Base-by-base conservation (phyloP, 2,888 invertebrate species). In the Poecilobothrus nobilitatus region DNA sequence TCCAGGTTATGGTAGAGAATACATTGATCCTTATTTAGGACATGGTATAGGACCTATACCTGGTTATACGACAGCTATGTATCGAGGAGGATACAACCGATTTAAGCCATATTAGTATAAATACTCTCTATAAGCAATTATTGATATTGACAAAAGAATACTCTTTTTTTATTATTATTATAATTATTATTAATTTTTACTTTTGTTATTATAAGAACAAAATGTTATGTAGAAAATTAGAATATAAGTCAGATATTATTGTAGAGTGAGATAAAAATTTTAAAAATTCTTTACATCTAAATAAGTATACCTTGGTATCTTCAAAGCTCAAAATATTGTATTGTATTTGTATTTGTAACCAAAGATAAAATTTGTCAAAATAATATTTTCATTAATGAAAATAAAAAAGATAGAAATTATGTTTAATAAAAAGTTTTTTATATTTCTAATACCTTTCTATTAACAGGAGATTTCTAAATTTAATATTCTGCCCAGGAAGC, bases 11-110 rank as follows among this genome's bases (percentile, higher is more conserved):
- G 93, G 93, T 77, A 88, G 94, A 81, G 94, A 95, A 79, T 93
- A 92, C 79, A 91, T 94, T 76, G 96, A 97, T 84, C 95, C 95
- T 71, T 96, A 95, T 84, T 86, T 97, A 80, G 94, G 92, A 75
- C 96, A 96, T 84, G 91, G 95, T 74, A 95, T 97, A 82, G 97
- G 97, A 80, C 97, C 97, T 76, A 92, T 97, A 78, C 92, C 97
- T 75, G 95, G 96, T 79, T 97, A 97, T 84, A 96, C 95, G 94
- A 91, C 94, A 80, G 92, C 94, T 75, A 92, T 95, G 77, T 95
- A 95, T 84, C 89, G 95, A 84, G 92, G 94, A 83, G 92, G 94
- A 77, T 95, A 94, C 88, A 95, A 94, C 86, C 89, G 95, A 84
- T 95, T 95, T 84, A 89, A 95, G 83, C 95, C 95, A 79, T 95